Evolutionary conservation across 2,113 vertebrate species (phyloP).

Genomic region (Xenus cinereus): DNA sequence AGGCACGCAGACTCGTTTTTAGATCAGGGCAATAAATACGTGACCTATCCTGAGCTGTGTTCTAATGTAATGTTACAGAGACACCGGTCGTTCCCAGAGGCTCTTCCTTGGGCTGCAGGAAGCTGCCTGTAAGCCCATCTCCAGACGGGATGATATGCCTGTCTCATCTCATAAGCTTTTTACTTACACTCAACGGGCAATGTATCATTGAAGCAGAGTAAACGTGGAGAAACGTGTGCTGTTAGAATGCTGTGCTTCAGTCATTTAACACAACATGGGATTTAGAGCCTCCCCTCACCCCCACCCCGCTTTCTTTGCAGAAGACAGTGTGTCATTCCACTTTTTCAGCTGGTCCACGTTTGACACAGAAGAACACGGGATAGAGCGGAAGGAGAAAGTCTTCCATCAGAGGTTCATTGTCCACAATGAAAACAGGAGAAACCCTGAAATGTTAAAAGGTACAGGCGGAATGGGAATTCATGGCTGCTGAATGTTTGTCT

Average conservation of each 20-base stretch:
- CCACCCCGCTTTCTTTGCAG: not conserved
- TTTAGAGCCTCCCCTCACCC: not conserved
- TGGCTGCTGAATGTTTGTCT: not conserved
- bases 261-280: not conserved
- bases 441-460: not conserved
- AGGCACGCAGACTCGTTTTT: not conserved
- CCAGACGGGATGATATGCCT: constrained; percentile 47
- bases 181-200: not conserved
- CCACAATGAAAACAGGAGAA: not conserved
- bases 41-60: not conserved
- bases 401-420: not conserved
- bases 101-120: not conserved
- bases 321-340: not conserved
- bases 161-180: constrained; percentile 57
- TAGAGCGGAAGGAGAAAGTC: not conserved
- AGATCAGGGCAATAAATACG: not conserved
- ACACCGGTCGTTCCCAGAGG: not conserved
- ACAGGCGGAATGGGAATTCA: not conserved
- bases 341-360: not conserved
- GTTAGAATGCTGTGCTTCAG: not conserved
- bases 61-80: not conserved
- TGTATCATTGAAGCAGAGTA: not conserved
- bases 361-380: not conserved
- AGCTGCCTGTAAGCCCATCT: constrained; percentile 7
- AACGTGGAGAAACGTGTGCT: not conserved